Conservation (phyloP, 2,113 vertebrate genomes). For the Morphnarchus princeps region DNA sequence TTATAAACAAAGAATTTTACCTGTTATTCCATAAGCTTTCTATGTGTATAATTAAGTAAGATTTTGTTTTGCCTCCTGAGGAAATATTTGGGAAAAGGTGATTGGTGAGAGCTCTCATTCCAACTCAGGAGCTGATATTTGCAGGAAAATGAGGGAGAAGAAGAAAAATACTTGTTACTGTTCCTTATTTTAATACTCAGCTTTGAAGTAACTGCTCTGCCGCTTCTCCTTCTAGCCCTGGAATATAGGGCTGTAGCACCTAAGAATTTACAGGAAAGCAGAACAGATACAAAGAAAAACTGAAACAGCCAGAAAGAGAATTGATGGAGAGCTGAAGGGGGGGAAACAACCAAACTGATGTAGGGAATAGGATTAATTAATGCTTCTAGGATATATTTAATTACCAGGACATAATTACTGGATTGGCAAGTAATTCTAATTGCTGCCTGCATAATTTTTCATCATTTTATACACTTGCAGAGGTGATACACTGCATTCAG, state of each 20-base stretch:
- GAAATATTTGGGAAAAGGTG: neutral
- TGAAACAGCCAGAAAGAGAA: neutral
- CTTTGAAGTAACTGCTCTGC: neutral
- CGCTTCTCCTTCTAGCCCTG: neutral
- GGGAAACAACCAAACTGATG: neutral
- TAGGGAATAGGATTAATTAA: neutral
- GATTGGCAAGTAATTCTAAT: neutral
- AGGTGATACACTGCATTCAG: neutral
- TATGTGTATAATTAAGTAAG: neutral
- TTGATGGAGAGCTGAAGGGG: neutral
- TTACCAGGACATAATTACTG: neutral
- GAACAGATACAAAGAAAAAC: neutral
- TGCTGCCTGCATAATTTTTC: neutral
- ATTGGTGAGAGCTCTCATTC: neutral
- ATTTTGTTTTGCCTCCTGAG: neutral
- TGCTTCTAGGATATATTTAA: neutral
- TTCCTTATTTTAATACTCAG: neutral
- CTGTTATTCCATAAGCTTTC: neutral
- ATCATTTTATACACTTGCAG: neutral
- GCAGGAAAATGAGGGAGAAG: neutral
- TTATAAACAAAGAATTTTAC: neutral
- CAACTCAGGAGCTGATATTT: neutral
- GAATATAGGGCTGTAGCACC: neutral
- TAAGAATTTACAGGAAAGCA: neutral
- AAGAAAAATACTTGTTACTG: neutral